A percentile compares a stretch with the other conserved stretches of the same genome.
phyloP scores from a whole-genome alignment of 2,113 vertebrate species.

The Ia io region DNA sequence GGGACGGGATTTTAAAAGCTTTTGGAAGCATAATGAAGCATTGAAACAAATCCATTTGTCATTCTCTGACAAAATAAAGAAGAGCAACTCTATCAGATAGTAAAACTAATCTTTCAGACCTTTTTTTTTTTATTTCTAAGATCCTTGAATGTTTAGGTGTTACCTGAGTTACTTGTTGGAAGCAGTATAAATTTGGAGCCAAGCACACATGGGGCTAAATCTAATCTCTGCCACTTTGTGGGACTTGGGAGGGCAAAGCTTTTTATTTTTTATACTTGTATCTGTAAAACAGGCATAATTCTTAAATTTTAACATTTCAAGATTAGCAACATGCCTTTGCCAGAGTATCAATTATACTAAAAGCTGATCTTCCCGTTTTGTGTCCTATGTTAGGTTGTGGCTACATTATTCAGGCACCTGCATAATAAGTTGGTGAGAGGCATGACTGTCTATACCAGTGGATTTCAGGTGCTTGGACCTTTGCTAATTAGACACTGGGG shows the following conservation, averaged over 20 bases:
- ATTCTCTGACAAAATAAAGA: conserved; percentile 52
- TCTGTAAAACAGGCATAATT: conserved; percentile 17
- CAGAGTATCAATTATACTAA: background rate
- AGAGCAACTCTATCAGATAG: conserved; percentile 16
- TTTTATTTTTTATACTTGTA: background rate
- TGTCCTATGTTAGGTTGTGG: background rate
- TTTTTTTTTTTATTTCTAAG: conserved; percentile 16
- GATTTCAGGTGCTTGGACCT: background rate
- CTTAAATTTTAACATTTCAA: background rate
- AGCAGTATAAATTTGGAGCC: background rate
- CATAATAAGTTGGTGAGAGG: background rate
- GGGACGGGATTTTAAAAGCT: conserved; percentile 57
- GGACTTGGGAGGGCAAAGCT: fast-evolving
- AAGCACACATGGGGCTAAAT: background rate
- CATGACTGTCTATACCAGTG: background rate
- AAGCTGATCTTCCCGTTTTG: background rate
- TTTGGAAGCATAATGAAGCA: conserved; percentile 32
- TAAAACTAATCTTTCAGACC: background rate
- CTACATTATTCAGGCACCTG: background rate
- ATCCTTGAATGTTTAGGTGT: background rate
- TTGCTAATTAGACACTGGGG: background rate
- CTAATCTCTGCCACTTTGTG: background rate
- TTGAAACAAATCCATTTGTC: conserved; percentile 43
- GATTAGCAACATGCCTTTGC: background rate
- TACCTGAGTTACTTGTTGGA: background rate